Base-by-base conservation (phyloP, 2,113 vertebrate species). In the Coptodon rendalli region DNA sequence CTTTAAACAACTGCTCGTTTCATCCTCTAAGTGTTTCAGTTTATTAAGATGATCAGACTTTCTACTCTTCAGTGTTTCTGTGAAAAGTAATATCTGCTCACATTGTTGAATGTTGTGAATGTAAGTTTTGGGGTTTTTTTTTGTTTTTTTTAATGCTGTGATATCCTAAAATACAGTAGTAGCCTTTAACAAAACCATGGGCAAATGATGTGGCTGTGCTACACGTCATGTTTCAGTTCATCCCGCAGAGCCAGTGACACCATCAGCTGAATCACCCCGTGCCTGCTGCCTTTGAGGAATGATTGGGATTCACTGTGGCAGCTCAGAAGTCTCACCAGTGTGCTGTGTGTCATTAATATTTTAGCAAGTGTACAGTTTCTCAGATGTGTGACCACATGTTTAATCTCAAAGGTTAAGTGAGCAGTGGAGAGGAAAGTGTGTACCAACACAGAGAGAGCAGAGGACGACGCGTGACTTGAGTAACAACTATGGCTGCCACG, bases 301-400 rank as follows among this genome's bases (percentile, higher is more conserved):
- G 81, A 76, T 73, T 89, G 61, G 83, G 31, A 89, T 86, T 81
- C 80, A 11, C 53, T 29, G 79, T 71, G 50, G 83, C 7, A 16
- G 14, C 7, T 73, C 82, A 61, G 82, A n/a, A 29, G 36, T 59
- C 50, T 85, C 31, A n/a, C 34, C 82, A 59, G 79, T 89, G 73
- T 83, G 54, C 82, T 83, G 16, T 19, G 29, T 24, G 54, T 29
- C 24, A 29, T 86, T 54, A 88, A 90, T 90, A 86, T 88, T 92
- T 89, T 57, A 91, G 6, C 76, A 66, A 63, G 36, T 83, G 31
- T 16, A 82, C 34, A 31, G 0, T 80, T 68, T 54, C 83, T 83
- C 53, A 88, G 57, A 83, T 83, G 19, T 83, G 24, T 8, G 9
- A 83, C 29, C 56, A 80, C 45, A 48, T 86, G 73, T 87, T 83